Base-by-base conservation (phyloP, 2,888 invertebrate genomes). In the Philonicus albiceps region DNA sequence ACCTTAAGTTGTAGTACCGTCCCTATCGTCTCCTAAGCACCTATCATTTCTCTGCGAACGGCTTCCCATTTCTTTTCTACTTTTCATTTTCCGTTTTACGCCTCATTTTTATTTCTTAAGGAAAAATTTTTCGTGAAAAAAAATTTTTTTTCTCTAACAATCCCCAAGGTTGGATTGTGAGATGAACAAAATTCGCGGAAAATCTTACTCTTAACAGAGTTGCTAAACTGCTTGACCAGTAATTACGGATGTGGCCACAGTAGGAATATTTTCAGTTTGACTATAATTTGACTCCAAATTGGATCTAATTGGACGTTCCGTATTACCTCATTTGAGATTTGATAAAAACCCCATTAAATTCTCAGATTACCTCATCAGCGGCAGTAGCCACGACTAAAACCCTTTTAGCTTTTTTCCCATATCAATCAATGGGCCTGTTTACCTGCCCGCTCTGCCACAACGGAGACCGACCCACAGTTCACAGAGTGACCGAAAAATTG, bases 271-370 rank as follows among this genome's bases (percentile, higher is more conserved):
- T 74, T 74, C 74, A 7, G 27, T 74, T 74, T 37, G 74, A 34
- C 74, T 31, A 34, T 74, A 74, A 74, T 74, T 74, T 74, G 19
- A 37, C 74, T 74, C n/a, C 16, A 74, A 74, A 74, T 74, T 74
- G 37, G 74, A 37, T n/a, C 74, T 74, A 34, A 74, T 74, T 74
- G 37, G 34, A 74, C 74, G 74, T 74, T 37, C 37, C 37, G 37
- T 37, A 74, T 74, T 31, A 74, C 34, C 37, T 19, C 74, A 74
- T 37, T 34, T n/a, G 34, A 74, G 37, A 74, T 74, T 74, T 74
- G 31, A 31, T 74, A 74, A 74, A 74, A 74, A 74, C 34, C 74
- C n/a, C 31, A 64, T 64, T 64, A 64, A 53, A 64, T 64, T 27
- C 27, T 64, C 31, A 11, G 74, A 74, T 74, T 74, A 34, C 31